Evolutionary conservation across 2,888 invertebrate genomes (phyloP).

Genomic region (Cataglyphis altisquamis): DNA sequence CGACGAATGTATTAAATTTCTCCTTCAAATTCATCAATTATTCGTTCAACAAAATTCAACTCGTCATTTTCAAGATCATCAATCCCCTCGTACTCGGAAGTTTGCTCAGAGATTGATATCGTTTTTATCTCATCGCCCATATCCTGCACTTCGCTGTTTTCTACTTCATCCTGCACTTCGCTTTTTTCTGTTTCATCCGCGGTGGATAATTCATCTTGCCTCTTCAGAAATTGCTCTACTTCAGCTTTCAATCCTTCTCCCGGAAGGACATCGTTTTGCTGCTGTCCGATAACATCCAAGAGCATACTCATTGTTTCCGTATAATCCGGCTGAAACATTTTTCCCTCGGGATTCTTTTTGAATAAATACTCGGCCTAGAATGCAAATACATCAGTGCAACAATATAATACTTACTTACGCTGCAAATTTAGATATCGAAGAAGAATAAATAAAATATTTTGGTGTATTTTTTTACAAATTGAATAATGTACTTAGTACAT

Average conservation of each 20-base stretch:
- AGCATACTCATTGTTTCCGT: constrained; percentile 88
- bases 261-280: constrained; percentile 84
- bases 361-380: constrained; percentile 90
- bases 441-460: constrained; percentile 5
- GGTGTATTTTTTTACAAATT: not conserved
- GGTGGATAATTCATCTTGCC: constrained; percentile 24
- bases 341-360: constrained; percentile 90
- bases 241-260: constrained; percentile 61
- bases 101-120: constrained; percentile 20
- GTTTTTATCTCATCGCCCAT: constrained; percentile 1
- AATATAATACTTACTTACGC: not conserved
- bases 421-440: not conserved
- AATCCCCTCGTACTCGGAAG: not conserved
- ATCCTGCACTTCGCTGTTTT: not conserved
- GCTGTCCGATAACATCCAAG: constrained; percentile 87
- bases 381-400: not conserved
- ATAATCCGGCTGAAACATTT: constrained; percentile 90
- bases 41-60: not conserved
- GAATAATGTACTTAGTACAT: not conserved
- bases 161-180: constrained; percentile 5
- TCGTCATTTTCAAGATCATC: constrained; percentile 11
- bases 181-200: not conserved
- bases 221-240: constrained; percentile 58
- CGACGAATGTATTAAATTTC: not conserved
- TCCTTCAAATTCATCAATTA: not conserved